These are phyloP conservation scores for Anabacerthia variegaticeps DNA, from an alignment of 2,797 vertebrate genomes.

Conservation along the genomic window DNA sequence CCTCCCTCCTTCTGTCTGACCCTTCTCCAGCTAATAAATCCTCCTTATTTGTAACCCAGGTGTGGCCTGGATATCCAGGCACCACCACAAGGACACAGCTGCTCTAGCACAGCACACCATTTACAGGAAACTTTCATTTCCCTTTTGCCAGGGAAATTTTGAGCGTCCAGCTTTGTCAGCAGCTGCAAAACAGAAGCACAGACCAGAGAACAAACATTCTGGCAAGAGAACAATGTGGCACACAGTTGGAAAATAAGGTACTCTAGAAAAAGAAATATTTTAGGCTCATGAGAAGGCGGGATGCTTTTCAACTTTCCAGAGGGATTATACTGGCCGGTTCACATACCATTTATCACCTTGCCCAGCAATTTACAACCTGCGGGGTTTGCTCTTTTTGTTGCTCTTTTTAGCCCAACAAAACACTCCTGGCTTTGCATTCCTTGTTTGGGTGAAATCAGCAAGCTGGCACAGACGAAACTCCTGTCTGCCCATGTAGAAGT, in stretches of 20 bases:
- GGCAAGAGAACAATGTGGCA: background rate
- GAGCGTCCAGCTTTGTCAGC: background rate
- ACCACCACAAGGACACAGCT: rapidly evolving
- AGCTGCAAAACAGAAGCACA: background rate
- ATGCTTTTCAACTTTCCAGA: constrained; percentile 20
- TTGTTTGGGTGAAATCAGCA: background rate
- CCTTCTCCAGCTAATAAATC: background rate
- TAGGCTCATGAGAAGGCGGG: background rate
- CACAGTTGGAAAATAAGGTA: background rate
- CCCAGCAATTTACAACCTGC: constrained; percentile 9
- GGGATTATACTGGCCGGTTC: background rate
- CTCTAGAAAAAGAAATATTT: constrained; percentile 19
- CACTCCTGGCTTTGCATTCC: background rate
- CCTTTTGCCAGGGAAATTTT: background rate
- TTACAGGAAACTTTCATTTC: background rate
- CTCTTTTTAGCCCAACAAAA: background rate
- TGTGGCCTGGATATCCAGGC: too few relatives aligned
- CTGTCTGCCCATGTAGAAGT: background rate
- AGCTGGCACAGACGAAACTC: background rate
- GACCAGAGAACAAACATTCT: background rate
- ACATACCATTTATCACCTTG: background rate
- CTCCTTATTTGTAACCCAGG: background rate
- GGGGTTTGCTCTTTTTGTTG: background rate
- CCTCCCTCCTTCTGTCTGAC: background rate
- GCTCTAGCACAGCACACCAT: background rate